phyloP scores from a whole-genome alignment of 2,888 invertebrate genomes.

The Schizaphis graminum region DNA sequence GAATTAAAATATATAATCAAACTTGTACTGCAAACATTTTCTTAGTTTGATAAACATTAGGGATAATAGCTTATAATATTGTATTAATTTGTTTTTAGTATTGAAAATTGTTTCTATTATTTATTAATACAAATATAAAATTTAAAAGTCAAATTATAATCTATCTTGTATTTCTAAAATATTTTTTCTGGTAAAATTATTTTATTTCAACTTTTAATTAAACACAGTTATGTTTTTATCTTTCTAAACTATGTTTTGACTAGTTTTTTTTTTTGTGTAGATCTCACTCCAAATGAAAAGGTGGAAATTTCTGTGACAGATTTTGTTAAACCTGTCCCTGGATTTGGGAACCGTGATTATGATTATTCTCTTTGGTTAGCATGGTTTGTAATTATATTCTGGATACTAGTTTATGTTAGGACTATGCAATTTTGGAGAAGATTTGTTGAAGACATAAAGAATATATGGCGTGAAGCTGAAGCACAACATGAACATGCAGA shows the following conservation, averaged over 20 bases:
- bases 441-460: constrained; percentile 86
- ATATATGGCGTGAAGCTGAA: constrained; percentile 85
- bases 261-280: constrained; percentile 34
- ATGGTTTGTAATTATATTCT: constrained; percentile 57
- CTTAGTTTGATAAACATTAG: no score
- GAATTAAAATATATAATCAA: no score
- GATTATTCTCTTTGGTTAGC: constrained; percentile 60
- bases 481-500: constrained; percentile 85
- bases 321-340: constrained; percentile 59
- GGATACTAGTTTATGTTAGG: constrained; percentile 42
- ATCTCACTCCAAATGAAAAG: constrained; percentile 57
- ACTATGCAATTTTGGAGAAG: constrained; percentile 77
- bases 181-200: no score
- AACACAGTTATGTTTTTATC: not conserved
- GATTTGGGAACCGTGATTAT: constrained; percentile 51
- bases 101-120: no score
- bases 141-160: no score
- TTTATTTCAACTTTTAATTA: no score
- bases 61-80: no score
- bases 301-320: constrained; percentile 57
- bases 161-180: no score
- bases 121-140: no score
- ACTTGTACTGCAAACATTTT: no score
- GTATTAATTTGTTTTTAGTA: no score
- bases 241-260: not conserved